A percentile compares a stretch with the other conserved stretches of the same genome.
phyloP scores from a whole-genome alignment of 53 echinoderm and acorn worm species.

The Paracentrotus lividus region DNA sequence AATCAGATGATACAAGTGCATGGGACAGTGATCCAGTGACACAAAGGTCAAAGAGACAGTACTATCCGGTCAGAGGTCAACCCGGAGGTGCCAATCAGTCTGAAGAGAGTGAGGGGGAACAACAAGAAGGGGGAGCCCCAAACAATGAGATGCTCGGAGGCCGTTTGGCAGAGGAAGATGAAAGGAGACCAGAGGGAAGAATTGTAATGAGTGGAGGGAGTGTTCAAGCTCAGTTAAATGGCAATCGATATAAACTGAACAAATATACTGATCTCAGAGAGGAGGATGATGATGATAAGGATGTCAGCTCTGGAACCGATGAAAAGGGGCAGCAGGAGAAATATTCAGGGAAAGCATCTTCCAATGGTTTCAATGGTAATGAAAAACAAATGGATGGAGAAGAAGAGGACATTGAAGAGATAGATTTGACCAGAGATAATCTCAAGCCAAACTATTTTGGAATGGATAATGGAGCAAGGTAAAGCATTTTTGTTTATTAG shows the following conservation, averaged over 20 bases:
- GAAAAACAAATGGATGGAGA: background rate
- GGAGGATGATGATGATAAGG: background rate
- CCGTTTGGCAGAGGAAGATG: slow-evolving; percentile 10
- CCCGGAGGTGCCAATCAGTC: background rate
- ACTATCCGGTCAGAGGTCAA: slow-evolving; percentile 78
- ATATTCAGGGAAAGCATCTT: background rate
- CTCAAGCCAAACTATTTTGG: slow-evolving; percentile 12
- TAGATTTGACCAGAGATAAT: slow-evolving; percentile 75
- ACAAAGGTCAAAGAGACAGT: slow-evolving; percentile 71
- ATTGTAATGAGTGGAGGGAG: background rate
- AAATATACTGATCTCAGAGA: background rate
- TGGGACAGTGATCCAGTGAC: slow-evolving; percentile 83
- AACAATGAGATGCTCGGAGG: background rate
- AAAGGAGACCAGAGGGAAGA: background rate
- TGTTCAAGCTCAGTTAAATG: background rate
- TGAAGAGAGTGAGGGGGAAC: background rate
- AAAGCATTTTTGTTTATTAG: background rate
- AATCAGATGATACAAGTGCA: slow-evolving; percentile 69
- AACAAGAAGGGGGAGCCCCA: background rate
- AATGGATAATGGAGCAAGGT: slow-evolving; percentile 52
- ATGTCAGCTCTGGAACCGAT: background rate
- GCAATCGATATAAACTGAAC: background rate
- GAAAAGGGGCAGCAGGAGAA: background rate
- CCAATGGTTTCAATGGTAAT: background rate
- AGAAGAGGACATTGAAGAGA: slow-evolving; percentile 78